Evolutionary conservation across 2,113 vertebrate species (phyloP).

Genomic region (Lycaon pictus): DNA sequence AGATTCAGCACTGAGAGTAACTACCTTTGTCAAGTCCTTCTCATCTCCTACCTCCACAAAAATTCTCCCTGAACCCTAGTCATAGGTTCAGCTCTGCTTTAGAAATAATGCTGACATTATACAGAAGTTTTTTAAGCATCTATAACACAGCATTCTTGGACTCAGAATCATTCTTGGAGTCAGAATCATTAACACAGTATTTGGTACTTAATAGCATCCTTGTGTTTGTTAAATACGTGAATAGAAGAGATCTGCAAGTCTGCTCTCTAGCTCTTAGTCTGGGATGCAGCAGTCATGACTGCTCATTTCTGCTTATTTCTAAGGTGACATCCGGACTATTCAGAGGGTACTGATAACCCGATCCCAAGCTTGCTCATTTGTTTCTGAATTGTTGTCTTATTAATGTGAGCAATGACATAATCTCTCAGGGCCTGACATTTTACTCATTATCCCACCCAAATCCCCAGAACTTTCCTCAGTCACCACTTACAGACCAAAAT

Average conservation of each 20-base stretch:
- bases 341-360: background rate
- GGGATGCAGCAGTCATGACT: background rate
- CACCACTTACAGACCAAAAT: background rate
- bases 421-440: background rate
- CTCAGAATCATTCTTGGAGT: background rate
- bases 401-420: background rate
- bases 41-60: background rate
- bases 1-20: background rate
- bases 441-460: background rate
- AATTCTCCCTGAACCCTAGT: background rate
- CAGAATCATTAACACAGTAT: background rate
- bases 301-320: background rate
- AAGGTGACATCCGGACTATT: background rate
- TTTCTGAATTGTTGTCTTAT: background rate
- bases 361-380: background rate
- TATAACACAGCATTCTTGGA: background rate
- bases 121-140: background rate
- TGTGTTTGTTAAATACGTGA: background rate
- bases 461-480: background rate
- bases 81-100: background rate
- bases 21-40: background rate
- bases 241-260: background rate
- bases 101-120: background rate
- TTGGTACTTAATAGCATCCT: background rate
- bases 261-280: background rate